Conservation (phyloP, 2,797 vertebrate species). For the Clarias fuscus region DNA sequence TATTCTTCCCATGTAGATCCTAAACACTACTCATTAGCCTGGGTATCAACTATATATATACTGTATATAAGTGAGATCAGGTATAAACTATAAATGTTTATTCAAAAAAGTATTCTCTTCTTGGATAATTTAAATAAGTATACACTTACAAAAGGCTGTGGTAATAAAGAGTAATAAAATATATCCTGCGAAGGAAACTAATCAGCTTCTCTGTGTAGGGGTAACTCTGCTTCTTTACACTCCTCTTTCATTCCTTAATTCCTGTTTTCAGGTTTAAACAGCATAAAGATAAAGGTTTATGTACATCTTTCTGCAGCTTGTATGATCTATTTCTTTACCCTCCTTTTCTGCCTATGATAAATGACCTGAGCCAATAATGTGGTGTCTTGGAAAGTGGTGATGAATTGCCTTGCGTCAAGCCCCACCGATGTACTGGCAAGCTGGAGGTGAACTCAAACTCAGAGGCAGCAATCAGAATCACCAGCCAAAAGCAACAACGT, state of each 20-base stretch:
- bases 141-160: too few relatives aligned
- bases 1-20: slow-evolving; percentile 21
- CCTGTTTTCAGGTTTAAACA: neutral
- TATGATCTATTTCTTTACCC: slow-evolving; percentile 27
- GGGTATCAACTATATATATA: neutral
- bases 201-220: neutral
- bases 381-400: slow-evolving; percentile 45
- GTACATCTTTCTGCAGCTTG: slow-evolving; percentile 18
- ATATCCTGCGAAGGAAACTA: neutral
- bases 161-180: neutral
- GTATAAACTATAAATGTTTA: neutral
- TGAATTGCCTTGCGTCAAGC: slow-evolving; percentile 47
- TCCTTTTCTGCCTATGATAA: slow-evolving; percentile 39
- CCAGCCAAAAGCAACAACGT: slow-evolving; percentile 35
- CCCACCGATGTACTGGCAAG: slow-evolving; percentile 26
- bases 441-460: slow-evolving; percentile 25
- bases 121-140: too few relatives aligned
- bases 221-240: slow-evolving; percentile 6
- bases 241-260: neutral
- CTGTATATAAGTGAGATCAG: neutral
- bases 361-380: slow-evolving; percentile 43
- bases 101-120: neutral
- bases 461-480: slow-evolving; percentile 11
- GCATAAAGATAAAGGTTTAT: neutral
- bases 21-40: slow-evolving; percentile 12